Evolutionary conservation across 2,113 vertebrate species (phyloP).

Genomic region (Platichthys stellatus): DNA sequence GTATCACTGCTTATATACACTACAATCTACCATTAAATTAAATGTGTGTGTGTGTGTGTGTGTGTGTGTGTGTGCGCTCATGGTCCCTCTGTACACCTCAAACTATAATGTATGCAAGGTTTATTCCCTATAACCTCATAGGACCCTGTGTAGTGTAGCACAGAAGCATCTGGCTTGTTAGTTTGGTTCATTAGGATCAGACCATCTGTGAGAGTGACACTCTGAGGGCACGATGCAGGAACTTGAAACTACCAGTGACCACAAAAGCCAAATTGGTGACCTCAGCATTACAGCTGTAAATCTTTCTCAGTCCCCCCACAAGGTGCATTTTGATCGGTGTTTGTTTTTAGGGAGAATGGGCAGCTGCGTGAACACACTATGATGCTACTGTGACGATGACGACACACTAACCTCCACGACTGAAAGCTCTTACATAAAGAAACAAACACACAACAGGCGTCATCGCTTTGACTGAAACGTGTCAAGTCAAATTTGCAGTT

Average conservation of each 20-base stretch:
- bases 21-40: background rate
- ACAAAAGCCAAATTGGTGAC: slow-evolving; percentile 7
- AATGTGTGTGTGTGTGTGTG: background rate
- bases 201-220: slow-evolving; percentile 64
- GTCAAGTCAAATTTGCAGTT: background rate
- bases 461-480: background rate
- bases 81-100: background rate
- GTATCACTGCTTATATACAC: background rate
- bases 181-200: slow-evolving; percentile 63
- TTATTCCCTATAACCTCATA: slow-evolving; percentile 33
- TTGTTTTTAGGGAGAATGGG: background rate
- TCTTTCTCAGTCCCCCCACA: background rate
- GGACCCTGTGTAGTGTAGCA: slow-evolving; percentile 21
- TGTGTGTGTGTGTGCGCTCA: background rate
- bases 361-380: slow-evolving; percentile 8
- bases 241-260: slow-evolving; percentile 45
- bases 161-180: slow-evolving; percentile 55
- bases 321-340: background rate
- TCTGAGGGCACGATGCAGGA: slow-evolving; percentile 15
- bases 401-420: background rate
- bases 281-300: slow-evolving; percentile 15
- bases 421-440: background rate
- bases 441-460: slow-evolving; percentile 6
- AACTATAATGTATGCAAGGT: slow-evolving; percentile 36
- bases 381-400: background rate